Evolutionary conservation across 2,797 vertebrate genomes (phyloP).

Genomic region (Onychomys torridus): DNA sequence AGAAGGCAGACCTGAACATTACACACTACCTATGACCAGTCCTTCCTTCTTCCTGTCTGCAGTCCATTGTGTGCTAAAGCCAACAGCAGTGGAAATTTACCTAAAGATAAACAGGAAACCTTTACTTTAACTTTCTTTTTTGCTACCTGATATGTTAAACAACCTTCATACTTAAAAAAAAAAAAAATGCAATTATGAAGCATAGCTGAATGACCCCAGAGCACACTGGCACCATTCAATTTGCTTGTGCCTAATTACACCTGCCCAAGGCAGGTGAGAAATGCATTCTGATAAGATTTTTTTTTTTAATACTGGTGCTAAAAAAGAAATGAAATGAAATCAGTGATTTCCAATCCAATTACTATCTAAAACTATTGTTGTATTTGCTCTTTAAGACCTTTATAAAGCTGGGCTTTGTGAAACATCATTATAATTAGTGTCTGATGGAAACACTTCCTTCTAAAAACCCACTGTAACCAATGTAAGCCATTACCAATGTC

Average conservation of each 20-base stretch:
- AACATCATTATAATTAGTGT: constrained; percentile 80
- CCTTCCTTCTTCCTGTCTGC: constrained; percentile 77
- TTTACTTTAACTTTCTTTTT: constrained; percentile 84
- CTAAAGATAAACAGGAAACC: constrained; percentile 87
- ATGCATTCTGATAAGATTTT: constrained; percentile 93
- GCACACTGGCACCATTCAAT: constrained; percentile 91
- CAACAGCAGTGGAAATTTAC: constrained; percentile 86
- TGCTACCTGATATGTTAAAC: constrained; percentile 91
- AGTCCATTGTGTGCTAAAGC: constrained; percentile 85
- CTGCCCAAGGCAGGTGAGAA: constrained; percentile 94
- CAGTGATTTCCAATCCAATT: constrained; percentile 92
- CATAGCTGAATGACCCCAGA: constrained; percentile 89
- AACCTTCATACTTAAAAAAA: constrained; percentile 91
- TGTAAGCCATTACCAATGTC: constrained; percentile 77
- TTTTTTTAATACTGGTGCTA: constrained; percentile 89
- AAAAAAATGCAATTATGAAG: constrained; percentile 94
- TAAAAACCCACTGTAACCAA: constrained; percentile 78
- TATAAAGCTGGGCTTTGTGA: constrained; percentile 86
- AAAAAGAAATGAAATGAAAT: constrained; percentile 80
- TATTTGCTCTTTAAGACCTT: constrained; percentile 89
- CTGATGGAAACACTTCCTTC: constrained; percentile 81
- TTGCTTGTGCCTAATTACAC: constrained; percentile 94
- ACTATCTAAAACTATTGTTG: constrained; percentile 91
- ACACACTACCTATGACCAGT: constrained; percentile 55
- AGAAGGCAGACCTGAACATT: constrained; percentile 77